Percentiles rank a stretch among this genome's conserved stretches.
Evolutionary conservation across 2,888 invertebrate species (phyloP).

Genomic region (Pilophorus perplexus): DNA sequence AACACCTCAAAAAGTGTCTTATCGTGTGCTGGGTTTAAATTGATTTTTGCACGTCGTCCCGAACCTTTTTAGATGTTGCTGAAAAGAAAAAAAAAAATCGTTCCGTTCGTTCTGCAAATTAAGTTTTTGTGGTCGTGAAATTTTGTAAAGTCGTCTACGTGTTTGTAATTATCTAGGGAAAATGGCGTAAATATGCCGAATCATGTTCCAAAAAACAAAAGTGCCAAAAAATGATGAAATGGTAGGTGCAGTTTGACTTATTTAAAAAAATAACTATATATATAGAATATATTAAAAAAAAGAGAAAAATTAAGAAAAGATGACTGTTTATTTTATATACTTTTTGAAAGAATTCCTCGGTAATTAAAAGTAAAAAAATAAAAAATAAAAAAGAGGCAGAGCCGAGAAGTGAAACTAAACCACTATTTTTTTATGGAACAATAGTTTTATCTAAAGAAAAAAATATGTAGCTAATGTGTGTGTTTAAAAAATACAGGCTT

Average conservation of each 20-base stretch:
- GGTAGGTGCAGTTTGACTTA: conserved; percentile 32
- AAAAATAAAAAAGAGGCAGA: conserved; percentile 34
- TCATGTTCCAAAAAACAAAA: conserved; percentile 41
- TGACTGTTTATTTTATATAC: conserved; percentile 47
- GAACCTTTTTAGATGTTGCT: no score
- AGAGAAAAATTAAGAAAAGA: conserved; percentile 41
- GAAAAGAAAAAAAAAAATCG: conserved; percentile 20
- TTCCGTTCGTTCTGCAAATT: background rate
- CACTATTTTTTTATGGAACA: conserved; percentile 47
- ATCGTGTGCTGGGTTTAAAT: conserved; percentile 21
- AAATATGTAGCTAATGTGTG: conserved; percentile 46
- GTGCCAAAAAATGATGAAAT: conserved; percentile 30
- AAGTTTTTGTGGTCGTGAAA: conserved; percentile 8
- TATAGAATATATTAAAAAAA: conserved; percentile 44
- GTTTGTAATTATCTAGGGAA: conserved; percentile 29
- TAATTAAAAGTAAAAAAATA: conserved; percentile 19
- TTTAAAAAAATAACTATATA: conserved; percentile 39
- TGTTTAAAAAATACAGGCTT: conserved; percentile 45
- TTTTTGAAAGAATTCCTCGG: conserved; percentile 43
- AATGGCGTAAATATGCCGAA: conserved; percentile 34
- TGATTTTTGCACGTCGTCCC: conserved; percentile 25
- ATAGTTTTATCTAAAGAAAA: conserved; percentile 46
- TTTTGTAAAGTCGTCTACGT: conserved; percentile 20
- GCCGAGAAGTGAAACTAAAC: conserved; percentile 42
- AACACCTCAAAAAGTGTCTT: conserved; percentile 41